Evolutionary conservation across 2,888 invertebrate species (phyloP).

Genomic region (Agelastica alni): DNA sequence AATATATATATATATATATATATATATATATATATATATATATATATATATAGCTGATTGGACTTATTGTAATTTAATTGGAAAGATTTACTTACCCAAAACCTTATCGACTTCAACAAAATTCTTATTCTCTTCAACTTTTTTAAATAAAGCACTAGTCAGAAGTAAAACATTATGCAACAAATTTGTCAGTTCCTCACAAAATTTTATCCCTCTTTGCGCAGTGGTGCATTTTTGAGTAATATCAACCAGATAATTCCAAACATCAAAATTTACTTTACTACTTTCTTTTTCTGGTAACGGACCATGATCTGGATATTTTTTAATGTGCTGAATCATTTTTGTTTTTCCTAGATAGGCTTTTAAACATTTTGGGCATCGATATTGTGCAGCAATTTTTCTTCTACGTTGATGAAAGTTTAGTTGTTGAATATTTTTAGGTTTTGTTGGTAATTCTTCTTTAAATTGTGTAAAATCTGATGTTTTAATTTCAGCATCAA

Average conservation of each 20-base stretch:
- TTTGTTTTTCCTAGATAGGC: conserved; percentile 66
- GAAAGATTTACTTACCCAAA: conserved; percentile 39
- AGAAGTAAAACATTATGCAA: conserved; percentile 48
- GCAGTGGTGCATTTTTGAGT: conserved; percentile 47
- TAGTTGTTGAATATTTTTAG: conserved; percentile 17
- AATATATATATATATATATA: no score
- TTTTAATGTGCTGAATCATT: conserved; percentile 65
- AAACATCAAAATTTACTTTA: conserved; percentile 47
- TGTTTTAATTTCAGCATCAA: conserved; percentile 43
- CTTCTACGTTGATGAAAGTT: conserved; percentile 47
- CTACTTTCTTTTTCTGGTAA: conserved; percentile 40
- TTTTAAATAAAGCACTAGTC: conserved; percentile 50
- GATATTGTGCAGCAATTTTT: conserved; percentile 59
- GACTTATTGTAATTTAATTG: no score
- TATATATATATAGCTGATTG: no score
- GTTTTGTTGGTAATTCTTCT: conserved; percentile 36
- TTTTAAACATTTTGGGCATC: conserved; percentile 68
- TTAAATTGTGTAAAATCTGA: conserved; percentile 44
- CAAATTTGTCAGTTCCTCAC: conserved; percentile 50
- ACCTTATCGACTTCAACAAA: conserved; percentile 49
- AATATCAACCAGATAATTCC: conserved; percentile 51
- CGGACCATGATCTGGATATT: conserved; percentile 65
- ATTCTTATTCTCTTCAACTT: conserved; percentile 40
- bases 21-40: no score
- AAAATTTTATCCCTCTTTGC: conserved; percentile 48